These are phyloP conservation scores for Augochlora pura DNA, from an alignment of 1,140 invertebrate species.

Conservation along the genomic window DNA sequence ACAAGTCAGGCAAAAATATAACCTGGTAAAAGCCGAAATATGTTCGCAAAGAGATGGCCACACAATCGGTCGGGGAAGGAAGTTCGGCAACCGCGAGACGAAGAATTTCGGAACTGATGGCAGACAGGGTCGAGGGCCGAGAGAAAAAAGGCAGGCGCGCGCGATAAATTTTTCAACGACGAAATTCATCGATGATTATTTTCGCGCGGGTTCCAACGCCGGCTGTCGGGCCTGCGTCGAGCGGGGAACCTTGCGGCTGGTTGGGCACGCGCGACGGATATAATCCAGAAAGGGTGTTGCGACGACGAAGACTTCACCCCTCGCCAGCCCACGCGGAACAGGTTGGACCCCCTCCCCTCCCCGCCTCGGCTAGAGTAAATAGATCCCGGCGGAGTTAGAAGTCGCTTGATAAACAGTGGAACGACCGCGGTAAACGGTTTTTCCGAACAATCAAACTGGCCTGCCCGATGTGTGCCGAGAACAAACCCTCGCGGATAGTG, in stretches of 20 bases:
- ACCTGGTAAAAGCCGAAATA: too few species aligned
- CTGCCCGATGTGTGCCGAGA: neutral
- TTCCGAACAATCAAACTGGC: neutral
- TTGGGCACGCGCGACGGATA: constrained; percentile 35
- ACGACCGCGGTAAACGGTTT: neutral
- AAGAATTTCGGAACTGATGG: too few species aligned
- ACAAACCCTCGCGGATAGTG: neutral
- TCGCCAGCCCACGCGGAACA: constrained; percentile 26
- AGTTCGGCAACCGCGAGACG: too few species aligned
- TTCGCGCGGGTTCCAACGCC: constrained; percentile 26
- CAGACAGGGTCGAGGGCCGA: neutral
- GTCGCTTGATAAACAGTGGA: constrained; percentile 17
- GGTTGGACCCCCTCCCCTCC: constrained; percentile 20
- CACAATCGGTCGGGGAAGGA: too few species aligned
- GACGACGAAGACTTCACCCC: neutral
- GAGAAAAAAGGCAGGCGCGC: neutral
- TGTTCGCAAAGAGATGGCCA: too few species aligned
- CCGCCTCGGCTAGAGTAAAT: constrained; percentile 7
- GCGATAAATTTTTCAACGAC: constrained; percentile 38
- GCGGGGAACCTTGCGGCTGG: neutral
- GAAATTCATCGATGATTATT: constrained; percentile 42
- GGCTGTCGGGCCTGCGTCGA: constrained; percentile 12
- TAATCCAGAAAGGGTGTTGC: constrained; percentile 40
- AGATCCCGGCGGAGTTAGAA: neutral
- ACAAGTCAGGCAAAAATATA: too few species aligned